phyloP scores from a whole-genome alignment of 2,797 vertebrate genomes.

The Eurystomus glaucurus region DNA sequence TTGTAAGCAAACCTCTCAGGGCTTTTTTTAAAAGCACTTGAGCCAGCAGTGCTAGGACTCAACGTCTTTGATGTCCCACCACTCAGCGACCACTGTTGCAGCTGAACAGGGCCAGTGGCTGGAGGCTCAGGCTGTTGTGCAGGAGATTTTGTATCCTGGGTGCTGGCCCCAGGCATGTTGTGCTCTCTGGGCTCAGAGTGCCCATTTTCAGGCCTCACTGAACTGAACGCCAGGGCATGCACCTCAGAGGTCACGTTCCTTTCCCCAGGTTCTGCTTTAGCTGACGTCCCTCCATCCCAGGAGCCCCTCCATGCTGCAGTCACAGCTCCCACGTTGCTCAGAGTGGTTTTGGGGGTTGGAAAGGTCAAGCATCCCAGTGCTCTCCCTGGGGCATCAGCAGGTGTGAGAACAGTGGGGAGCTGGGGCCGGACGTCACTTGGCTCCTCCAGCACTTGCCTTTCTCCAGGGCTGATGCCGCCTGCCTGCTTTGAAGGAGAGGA shows the following conservation, averaged over 20 bases:
- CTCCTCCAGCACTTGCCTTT: fast-evolving
- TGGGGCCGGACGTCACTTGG: fast-evolving
- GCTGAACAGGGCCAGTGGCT: background rate
- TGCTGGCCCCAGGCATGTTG: fast-evolving
- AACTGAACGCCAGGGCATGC: background rate
- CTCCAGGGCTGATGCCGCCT: background rate
- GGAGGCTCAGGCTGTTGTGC: fast-evolving
- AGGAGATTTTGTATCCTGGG: background rate
- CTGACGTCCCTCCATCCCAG: background rate
- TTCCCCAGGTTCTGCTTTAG: background rate
- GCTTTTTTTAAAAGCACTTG: background rate
- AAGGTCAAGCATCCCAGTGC: fast-evolving
- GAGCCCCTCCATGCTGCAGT: fast-evolving
- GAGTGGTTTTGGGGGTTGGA: fast-evolving
- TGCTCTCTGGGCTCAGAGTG: fast-evolving
- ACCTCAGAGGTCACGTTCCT: fast-evolving
- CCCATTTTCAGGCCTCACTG: background rate
- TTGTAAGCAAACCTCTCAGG: background rate
- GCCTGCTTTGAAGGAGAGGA: background rate
- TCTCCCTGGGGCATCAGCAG: fast-evolving
- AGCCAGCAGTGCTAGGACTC: fast-evolving
- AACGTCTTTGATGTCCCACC: fast-evolving
- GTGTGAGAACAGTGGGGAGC: fast-evolving
- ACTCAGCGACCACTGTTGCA: fast-evolving
- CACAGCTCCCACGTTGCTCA: fast-evolving